Evolutionary conservation across 2,797 vertebrate genomes (phyloP).

Genomic region (Notoglanidium macrostoma): DNA sequence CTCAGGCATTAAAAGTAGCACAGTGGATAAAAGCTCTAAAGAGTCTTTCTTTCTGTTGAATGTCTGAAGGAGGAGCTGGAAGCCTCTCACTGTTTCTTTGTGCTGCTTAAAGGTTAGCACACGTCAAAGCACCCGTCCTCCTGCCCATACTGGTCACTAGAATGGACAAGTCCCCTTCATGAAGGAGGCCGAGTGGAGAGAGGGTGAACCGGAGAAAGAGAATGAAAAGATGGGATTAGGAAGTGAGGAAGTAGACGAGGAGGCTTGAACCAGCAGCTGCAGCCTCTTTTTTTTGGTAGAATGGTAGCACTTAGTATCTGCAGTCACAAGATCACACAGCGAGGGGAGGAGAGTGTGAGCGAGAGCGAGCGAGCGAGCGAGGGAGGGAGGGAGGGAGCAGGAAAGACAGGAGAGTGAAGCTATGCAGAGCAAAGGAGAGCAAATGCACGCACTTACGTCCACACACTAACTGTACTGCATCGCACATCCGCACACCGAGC

Average conservation of each 20-base stretch:
- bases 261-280: slow-evolving; percentile 32
- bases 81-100: background rate
- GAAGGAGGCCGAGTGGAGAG: background rate
- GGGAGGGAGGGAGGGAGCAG: slow-evolving; percentile 61
- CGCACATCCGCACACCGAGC: slow-evolving; percentile 4
- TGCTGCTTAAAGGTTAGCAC: slow-evolving; percentile 16
- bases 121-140: slow-evolving; percentile 30
- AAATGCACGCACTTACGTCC: slow-evolving; percentile 16
- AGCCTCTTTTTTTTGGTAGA: slow-evolving; percentile 83
- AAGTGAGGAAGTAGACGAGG: background rate
- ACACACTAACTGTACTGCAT: slow-evolving; percentile 17
- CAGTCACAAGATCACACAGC: slow-evolving; percentile 69
- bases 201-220: background rate
- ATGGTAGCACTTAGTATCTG: slow-evolving; percentile 66
- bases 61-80: background rate
- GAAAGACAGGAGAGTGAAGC: slow-evolving; percentile 54
- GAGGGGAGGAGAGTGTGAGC: slow-evolving; percentile 52
- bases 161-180: slow-evolving; percentile 26
- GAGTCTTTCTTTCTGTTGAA: background rate
- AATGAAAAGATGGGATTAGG: background rate
- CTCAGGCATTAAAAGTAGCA: background rate
- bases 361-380: slow-evolving; percentile 30
- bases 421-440: slow-evolving; percentile 27
- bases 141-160: background rate
- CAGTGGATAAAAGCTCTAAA: background rate